Percentiles rank a stretch among this genome's conserved stretches.
phyloP scores from a whole-genome alignment of 2,888 invertebrate genomes.

The Plebejus melissa region DNA sequence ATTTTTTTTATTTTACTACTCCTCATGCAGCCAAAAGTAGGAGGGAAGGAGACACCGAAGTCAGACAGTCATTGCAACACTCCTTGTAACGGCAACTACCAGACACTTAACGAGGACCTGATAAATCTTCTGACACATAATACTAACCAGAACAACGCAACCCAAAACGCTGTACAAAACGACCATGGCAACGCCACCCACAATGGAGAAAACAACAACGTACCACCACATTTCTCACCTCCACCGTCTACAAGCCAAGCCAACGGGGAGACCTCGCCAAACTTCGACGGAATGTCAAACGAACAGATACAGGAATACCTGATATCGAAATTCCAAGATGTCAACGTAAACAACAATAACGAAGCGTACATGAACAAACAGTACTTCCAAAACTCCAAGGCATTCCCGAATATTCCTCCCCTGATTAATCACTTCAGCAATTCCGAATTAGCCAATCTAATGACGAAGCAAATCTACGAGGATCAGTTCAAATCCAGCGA shows the following conservation, averaged over 20 bases:
- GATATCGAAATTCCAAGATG: conserved; percentile 62
- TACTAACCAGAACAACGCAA: conserved; percentile 37
- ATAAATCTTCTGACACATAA: conserved; percentile 51
- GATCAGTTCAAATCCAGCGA: conserved; percentile 49
- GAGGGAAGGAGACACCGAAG: conserved; percentile 41
- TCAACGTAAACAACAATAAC: conserved; percentile 50
- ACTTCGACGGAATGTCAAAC: conserved; percentile 59
- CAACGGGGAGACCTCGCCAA: conserved; percentile 47
- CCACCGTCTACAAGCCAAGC: conserved; percentile 45
- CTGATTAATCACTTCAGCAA: conserved; percentile 59
- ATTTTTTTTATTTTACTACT: conserved; percentile 1
- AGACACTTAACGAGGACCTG: conserved; percentile 48
- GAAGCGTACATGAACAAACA: conserved; percentile 54
- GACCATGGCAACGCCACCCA: conserved; percentile 48
- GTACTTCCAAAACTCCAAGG: conserved; percentile 64
- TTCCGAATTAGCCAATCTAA: conserved; percentile 53
- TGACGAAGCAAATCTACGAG: conserved; percentile 50
- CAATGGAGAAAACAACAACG: conserved; percentile 59
- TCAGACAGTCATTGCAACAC: conserved; percentile 38
- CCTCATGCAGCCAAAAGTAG: conserved; percentile 39
- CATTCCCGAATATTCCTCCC: conserved; percentile 67
- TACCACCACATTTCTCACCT: conserved; percentile 48
- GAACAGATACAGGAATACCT: conserved; percentile 67
- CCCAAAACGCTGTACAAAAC: conserved; percentile 53
- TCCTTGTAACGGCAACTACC: conserved; percentile 51